These are phyloP conservation scores for Rhynchopsitta pachyrhyncha DNA, from an alignment of 2,113 vertebrate species.

Conservation along the genomic window DNA sequence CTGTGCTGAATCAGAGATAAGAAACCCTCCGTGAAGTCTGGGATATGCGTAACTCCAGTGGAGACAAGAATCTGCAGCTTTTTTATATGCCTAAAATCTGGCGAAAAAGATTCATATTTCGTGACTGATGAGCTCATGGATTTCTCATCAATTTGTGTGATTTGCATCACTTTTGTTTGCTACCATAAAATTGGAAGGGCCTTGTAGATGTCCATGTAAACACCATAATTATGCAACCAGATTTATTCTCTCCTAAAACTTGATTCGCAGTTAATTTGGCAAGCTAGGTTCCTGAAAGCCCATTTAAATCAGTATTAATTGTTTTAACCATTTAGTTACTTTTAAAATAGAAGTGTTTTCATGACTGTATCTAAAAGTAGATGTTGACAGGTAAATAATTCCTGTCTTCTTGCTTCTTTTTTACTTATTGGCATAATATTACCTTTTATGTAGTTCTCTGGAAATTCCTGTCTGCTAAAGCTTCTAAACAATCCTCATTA, in stretches of 20 bases:
- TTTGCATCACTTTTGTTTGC: background rate
- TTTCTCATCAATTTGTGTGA: background rate
- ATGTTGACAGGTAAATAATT: background rate
- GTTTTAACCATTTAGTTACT: background rate
- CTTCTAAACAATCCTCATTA: background rate
- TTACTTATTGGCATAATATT: background rate
- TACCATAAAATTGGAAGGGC: background rate
- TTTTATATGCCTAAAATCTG: background rate
- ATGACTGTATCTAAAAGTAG: background rate
- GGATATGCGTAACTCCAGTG: background rate
- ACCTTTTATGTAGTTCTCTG: background rate
- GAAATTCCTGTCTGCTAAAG: background rate
- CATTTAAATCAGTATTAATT: background rate
- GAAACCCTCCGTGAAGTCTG: background rate
- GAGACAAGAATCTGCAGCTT: background rate
- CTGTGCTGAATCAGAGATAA: background rate
- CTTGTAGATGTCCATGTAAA: background rate
- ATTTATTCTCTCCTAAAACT: background rate
- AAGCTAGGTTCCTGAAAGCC: background rate
- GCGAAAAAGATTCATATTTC: background rate
- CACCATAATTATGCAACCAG: fast-evolving
- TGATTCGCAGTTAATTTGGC: background rate
- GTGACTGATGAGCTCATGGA: background rate
- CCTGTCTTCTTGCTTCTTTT: background rate
- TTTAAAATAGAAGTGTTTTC: background rate